phyloP scores from a whole-genome alignment of 2,113 vertebrate species.

The Hyperopisus bebe region DNA sequence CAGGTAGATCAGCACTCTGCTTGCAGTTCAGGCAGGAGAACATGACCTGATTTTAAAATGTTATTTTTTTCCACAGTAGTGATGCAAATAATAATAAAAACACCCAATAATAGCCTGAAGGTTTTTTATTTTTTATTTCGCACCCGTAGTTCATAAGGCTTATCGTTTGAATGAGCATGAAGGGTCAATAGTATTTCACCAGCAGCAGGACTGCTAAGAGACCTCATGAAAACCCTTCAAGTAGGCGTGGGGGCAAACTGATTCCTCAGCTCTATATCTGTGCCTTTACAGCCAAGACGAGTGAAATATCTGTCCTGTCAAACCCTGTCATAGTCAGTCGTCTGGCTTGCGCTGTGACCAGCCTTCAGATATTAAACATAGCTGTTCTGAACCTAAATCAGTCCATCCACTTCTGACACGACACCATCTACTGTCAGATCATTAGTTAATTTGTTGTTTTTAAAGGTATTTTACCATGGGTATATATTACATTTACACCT shows the following conservation, averaged over 20 bases:
- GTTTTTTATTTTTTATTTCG: background rate
- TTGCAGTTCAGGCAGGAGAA: background rate
- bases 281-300: background rate
- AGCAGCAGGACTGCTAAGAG: background rate
- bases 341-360: background rate
- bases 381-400: background rate
- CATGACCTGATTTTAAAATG: background rate
- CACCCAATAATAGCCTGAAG: background rate
- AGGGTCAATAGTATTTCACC: background rate
- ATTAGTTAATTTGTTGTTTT: background rate
- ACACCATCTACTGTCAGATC: background rate
- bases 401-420: background rate
- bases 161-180: background rate
- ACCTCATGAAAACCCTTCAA: background rate
- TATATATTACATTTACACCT: background rate
- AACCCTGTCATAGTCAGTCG: background rate
- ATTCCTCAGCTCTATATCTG: background rate
- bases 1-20: background rate
- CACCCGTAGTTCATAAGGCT: background rate
- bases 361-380: constrained; percentile 3
- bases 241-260: background rate
- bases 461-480: background rate
- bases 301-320: background rate
- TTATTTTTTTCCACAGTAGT: background rate
- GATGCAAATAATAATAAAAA: background rate